phyloP scores from a whole-genome alignment of 2,113 vertebrate species.

The Pardalotus punctatus region DNA sequence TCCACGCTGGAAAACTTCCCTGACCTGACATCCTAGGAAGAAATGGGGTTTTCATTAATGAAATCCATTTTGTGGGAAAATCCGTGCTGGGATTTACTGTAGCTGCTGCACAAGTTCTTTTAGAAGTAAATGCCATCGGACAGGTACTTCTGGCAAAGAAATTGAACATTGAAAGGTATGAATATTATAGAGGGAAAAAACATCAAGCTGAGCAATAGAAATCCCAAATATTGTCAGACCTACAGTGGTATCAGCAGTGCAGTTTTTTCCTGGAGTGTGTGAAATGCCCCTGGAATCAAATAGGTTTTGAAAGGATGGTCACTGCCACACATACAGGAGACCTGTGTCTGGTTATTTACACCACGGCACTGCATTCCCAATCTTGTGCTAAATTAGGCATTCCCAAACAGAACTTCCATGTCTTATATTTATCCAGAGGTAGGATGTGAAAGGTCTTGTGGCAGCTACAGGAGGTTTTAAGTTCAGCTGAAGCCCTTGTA shows the following conservation, averaged over 20 bases:
- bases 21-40: not conserved
- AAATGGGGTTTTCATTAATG: not conserved
- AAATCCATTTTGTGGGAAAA: not conserved
- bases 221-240: not conserved
- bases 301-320: not conserved
- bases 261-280: not conserved
- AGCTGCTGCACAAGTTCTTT: not conserved
- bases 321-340: not conserved
- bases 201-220: not conserved
- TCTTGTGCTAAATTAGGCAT: not conserved
- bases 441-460: not conserved
- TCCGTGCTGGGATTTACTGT: not conserved
- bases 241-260: not conserved
- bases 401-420: not conserved
- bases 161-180: not conserved
- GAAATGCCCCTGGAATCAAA: not conserved
- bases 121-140: not conserved
- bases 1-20: not conserved
- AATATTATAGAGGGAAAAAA: not conserved
- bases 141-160: not conserved
- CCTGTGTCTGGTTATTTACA: not conserved
- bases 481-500: not conserved
- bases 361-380: not conserved
- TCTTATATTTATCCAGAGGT: not conserved
- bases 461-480: not conserved